A percentile compares a stretch with the other conserved stretches of the same genome.
Evolutionary conservation across 2,113 vertebrate genomes (phyloP).

Genomic region (Passer domesticus): DNA sequence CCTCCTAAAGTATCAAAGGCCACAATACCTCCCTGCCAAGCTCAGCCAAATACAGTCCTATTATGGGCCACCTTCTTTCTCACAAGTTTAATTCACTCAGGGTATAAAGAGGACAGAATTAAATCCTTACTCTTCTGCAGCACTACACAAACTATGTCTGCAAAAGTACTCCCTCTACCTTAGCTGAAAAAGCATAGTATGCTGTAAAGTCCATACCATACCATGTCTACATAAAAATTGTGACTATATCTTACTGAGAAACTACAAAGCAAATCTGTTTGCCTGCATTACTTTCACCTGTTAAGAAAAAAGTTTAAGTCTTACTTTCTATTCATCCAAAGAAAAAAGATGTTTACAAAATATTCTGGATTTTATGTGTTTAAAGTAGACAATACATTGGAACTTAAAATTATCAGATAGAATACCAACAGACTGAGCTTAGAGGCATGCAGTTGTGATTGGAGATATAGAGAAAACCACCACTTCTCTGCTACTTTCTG

Average conservation of each 20-base stretch:
- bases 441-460: neutral
- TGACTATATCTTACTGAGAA: neutral
- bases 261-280: neutral
- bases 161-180: neutral
- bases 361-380: neutral
- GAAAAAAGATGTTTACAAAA: neutral
- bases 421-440: neutral
- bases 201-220: neutral
- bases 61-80: neutral
- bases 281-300: neutral
- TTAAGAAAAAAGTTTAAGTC: neutral
- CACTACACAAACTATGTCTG: neutral
- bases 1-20: neutral
- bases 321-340: neutral
- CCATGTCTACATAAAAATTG: neutral
- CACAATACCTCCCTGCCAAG: neutral
- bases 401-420: neutral
- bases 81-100: neutral
- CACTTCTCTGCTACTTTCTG: neutral
- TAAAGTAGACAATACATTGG: neutral
- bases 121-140: neutral
- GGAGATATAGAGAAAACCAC: neutral
- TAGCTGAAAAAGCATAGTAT: neutral
- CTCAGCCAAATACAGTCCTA: neutral
- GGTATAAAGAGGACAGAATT: neutral